Conservation (phyloP, 2,888 invertebrate species). For the Diarsia rubi region DNA sequence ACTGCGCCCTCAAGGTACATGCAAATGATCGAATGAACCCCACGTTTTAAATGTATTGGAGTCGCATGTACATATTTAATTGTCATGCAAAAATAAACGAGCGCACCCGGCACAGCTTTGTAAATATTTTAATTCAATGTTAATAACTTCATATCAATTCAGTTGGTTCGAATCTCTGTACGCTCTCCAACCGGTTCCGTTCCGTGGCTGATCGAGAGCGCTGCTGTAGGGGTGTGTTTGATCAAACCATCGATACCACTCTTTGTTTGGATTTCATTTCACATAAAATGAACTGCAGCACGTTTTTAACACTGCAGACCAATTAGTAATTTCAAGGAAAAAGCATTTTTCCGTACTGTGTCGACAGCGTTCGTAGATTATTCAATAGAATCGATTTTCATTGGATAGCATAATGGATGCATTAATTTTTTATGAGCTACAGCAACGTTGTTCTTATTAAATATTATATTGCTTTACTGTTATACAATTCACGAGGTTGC, state of each 20-base stretch:
- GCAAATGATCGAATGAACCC: constrained; percentile 79
- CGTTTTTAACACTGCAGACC: constrained; percentile 56
- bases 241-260: constrained; percentile 78
- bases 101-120: constrained; percentile 78
- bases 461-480: constrained; percentile 70
- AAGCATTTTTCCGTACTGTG: constrained; percentile 58
- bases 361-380: constrained; percentile 70
- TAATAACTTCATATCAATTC: constrained; percentile 83
- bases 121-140: constrained; percentile 87
- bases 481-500: constrained; percentile 54
- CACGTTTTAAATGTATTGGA: constrained; percentile 74
- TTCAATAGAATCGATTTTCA: constrained; percentile 76
- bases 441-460: constrained; percentile 68
- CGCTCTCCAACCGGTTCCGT: constrained; percentile 78
- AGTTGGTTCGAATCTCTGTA: constrained; percentile 69
- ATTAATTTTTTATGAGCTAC: constrained; percentile 74
- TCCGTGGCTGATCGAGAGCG: constrained; percentile 70
- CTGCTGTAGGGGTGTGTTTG: constrained; percentile 69
- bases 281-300: constrained; percentile 67
- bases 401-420: constrained; percentile 69
- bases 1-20: constrained; percentile 79
- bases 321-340: constrained; percentile 62
- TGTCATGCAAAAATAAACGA: constrained; percentile 87
- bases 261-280: constrained; percentile 76
- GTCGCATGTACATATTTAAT: constrained; percentile 80